A percentile compares a stretch with the other conserved stretches of the same genome.
Evolutionary conservation across 2,113 vertebrate species (phyloP).

Genomic region (Rhabdornis inornatus): DNA sequence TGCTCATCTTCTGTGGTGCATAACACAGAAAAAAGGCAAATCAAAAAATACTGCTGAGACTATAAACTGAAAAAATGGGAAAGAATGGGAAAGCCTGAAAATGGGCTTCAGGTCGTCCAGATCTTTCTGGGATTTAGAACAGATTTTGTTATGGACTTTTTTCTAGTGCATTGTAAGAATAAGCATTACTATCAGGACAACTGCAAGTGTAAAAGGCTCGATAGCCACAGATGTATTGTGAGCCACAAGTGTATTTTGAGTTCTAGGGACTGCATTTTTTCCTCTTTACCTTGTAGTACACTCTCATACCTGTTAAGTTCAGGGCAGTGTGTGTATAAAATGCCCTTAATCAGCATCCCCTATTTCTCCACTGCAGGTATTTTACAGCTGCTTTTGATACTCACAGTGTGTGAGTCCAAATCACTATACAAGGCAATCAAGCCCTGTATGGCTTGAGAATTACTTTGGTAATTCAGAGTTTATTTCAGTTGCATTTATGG

Average conservation of each 20-base stretch:
- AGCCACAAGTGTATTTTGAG: neutral
- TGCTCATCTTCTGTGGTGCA: neutral
- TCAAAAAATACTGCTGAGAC: neutral
- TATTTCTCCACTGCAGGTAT: neutral
- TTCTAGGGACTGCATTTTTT: neutral
- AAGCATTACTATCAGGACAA: neutral
- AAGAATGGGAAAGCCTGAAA: neutral
- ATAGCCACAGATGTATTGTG: neutral
- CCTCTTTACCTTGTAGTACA: neutral
- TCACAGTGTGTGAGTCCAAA: neutral
- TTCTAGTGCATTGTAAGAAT: neutral
- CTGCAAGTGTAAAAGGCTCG: neutral
- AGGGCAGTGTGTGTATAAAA: neutral
- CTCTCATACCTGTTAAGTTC: neutral
- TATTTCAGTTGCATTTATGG: neutral
- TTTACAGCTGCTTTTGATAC: constrained; percentile 21
- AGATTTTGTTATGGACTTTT: neutral
- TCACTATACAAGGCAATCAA: constrained; percentile 7
- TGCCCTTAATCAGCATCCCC: neutral
- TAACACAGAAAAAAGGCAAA: neutral
- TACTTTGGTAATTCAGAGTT: neutral
- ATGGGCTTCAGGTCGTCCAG: neutral
- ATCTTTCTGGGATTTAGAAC: neutral
- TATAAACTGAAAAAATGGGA: neutral
- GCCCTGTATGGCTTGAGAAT: neutral